Evolutionary conservation across 1,140 invertebrate species (phyloP).

Genomic region (Scaptomyza montana): DNA sequence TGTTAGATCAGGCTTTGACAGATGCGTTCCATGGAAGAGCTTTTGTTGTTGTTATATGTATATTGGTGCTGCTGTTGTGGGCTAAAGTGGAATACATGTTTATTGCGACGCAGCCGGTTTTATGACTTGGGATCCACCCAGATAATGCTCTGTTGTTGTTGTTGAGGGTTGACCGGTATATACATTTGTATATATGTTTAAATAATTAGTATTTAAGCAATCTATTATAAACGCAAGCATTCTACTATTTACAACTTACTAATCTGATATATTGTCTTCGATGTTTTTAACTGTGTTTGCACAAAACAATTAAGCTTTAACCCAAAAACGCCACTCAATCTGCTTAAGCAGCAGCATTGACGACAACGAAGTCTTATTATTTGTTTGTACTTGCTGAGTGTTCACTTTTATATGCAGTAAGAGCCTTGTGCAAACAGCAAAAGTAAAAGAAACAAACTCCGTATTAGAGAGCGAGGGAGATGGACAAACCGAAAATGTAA

Average conservation of each 20-base stretch:
- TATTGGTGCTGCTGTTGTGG: constrained; percentile 1
- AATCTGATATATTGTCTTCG: constrained; percentile 8
- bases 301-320: constrained; percentile 47
- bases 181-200: background rate
- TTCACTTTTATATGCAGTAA: constrained; percentile 20
- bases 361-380: constrained; percentile 20
- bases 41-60: constrained; percentile 11
- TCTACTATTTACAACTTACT: background rate
- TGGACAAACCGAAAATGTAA: constrained; percentile 2
- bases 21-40: constrained; percentile 29
- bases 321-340: constrained; percentile 47
- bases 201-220: too few relatives aligned
- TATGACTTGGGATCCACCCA: constrained; percentile 34
- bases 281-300: constrained; percentile 1
- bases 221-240: background rate
- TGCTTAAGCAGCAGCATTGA: background rate
- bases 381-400: constrained; percentile 20
- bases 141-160: constrained; percentile 31
- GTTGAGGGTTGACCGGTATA: constrained; percentile 22
- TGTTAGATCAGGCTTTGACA: constrained; percentile 41
- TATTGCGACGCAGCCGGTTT: constrained; percentile 43
- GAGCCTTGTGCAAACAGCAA: constrained; percentile 26
- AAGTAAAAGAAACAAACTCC: constrained; percentile 24
- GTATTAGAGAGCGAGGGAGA: constrained; percentile 17
- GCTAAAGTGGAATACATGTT: constrained; percentile 34